Evolutionary conservation across 2,797 vertebrate genomes (phyloP).

Genomic region (Artibeus lituratus): DNA sequence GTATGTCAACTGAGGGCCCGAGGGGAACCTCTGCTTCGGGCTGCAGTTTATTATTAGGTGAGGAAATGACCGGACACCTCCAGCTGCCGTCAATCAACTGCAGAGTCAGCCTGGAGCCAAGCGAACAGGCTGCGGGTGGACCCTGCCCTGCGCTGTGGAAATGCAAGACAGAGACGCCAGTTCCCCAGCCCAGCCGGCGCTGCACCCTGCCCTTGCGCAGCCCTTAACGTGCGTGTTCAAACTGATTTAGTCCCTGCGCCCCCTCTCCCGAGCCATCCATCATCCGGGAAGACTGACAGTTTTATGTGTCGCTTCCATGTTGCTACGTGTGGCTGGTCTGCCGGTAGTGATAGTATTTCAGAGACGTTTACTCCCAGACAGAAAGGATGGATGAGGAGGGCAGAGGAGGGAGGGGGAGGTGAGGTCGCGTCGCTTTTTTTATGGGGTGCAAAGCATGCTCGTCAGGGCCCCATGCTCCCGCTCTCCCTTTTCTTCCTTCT

Average conservation of each 20-base stretch:
- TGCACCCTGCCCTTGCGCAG: constrained; percentile 84
- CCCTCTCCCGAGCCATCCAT: constrained; percentile 81
- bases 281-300: constrained; percentile 87
- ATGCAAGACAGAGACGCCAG: constrained; percentile 88
- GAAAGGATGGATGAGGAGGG: constrained; percentile 83
- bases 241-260: constrained; percentile 89
- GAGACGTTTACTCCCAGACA: constrained; percentile 87
- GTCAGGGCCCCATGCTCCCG: neutral
- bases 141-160: constrained; percentile 81
- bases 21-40: constrained; percentile 76
- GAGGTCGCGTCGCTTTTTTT: constrained; percentile 8
- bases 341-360: constrained; percentile 90
- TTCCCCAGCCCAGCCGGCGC: constrained; percentile 83
- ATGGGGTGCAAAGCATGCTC: constrained; percentile 43
- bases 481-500: constrained; percentile 41
- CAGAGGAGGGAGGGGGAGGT: constrained; percentile 35
- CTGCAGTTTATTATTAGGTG: constrained; percentile 88
- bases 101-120: constrained; percentile 92
- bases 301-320: constrained; percentile 92
- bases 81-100: constrained; percentile 93
- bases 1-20: constrained; percentile 70
- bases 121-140: constrained; percentile 82
- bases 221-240: constrained; percentile 86
- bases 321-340: constrained; percentile 88
- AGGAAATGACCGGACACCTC: constrained; percentile 92